A percentile compares a stretch with the other conserved stretches of the same genome.
Evolutionary conservation across 2,797 vertebrate species (phyloP).

Genomic region (Triplophysa bombifrons): DNA sequence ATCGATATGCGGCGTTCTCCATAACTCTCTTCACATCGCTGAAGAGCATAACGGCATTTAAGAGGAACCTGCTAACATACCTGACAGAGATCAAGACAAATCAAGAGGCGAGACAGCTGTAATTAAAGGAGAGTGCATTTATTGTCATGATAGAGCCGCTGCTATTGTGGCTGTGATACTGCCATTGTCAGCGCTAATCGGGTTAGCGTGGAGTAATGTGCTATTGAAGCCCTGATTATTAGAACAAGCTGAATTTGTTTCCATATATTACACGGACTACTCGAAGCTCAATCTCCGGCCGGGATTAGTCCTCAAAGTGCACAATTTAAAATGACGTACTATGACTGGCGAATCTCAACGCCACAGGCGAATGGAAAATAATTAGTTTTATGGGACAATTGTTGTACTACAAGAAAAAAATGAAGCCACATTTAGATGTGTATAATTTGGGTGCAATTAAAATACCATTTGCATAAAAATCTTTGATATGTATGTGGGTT

Average conservation of each 20-base stretch:
- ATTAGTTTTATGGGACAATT: not conserved
- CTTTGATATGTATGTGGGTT: too few species aligned
- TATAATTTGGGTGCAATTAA: not conserved
- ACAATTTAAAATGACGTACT: constrained; percentile 1
- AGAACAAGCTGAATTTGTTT: constrained; percentile 55
- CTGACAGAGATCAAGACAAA: constrained; percentile 67
- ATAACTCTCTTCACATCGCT: constrained; percentile 32
- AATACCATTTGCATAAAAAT: not conserved
- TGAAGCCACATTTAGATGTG: not conserved
- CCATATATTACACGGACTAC: constrained; percentile 47
- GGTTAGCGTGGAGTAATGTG: constrained; percentile 57
- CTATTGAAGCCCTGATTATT: constrained; percentile 59
- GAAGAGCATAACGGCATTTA: constrained; percentile 52
- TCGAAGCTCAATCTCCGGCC: constrained; percentile 14
- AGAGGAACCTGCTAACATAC: constrained; percentile 42
- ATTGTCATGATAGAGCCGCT: constrained; percentile 55
- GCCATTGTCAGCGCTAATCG: constrained; percentile 60
- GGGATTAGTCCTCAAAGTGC: constrained; percentile 46
- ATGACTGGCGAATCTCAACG: not conserved
- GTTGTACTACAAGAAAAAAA: not conserved
- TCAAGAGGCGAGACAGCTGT: constrained; percentile 55
- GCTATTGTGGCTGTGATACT: constrained; percentile 57
- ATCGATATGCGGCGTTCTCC: constrained; percentile 24
- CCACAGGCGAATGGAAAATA: not conserved
- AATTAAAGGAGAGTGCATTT: constrained; percentile 62